Conservation (phyloP, 2,797 vertebrate species). For the Hippoglossus hippoglossus region DNA sequence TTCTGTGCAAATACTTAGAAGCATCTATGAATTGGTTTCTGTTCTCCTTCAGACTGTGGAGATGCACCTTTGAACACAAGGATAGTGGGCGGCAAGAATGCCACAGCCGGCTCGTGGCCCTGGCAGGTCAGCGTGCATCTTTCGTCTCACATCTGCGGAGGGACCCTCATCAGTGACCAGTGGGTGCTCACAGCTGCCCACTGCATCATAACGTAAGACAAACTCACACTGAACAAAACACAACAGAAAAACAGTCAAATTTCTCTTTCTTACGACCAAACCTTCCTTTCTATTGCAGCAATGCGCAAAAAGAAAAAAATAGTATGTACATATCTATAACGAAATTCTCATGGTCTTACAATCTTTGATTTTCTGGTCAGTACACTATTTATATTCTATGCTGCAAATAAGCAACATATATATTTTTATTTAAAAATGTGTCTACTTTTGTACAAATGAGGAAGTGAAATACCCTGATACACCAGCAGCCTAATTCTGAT, state of each 20-base stretch:
- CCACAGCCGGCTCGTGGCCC: conserved; percentile 71
- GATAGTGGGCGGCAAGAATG: conserved; percentile 69
- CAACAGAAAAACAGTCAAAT: background rate
- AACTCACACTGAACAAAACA: background rate
- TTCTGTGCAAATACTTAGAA: background rate
- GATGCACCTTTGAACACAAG: conserved; percentile 61
- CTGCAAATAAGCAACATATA: background rate
- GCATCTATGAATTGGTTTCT: background rate
- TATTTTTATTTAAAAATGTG: too few species aligned
- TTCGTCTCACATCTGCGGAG: conserved; percentile 64
- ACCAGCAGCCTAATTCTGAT: too few species aligned
- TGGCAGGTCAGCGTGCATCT: conserved; percentile 73
- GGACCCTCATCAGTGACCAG: conserved; percentile 70
- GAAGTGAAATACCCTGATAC: conserved; percentile 6
- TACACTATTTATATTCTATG: too few species aligned
- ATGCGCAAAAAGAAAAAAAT: background rate
- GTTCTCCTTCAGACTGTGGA: conserved; percentile 69
- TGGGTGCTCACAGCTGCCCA: conserved; percentile 81
- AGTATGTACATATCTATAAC: too few species aligned
- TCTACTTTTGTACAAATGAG: background rate
- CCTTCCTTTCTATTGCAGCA: too few species aligned
- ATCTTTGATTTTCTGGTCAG: too few species aligned
- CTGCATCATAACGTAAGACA: conserved; percentile 63
- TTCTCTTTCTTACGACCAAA: too few species aligned
- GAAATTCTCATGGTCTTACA: too few species aligned